Conservation (phyloP, 2,797 vertebrate genomes). For the Distichodus sexfasciatus region DNA sequence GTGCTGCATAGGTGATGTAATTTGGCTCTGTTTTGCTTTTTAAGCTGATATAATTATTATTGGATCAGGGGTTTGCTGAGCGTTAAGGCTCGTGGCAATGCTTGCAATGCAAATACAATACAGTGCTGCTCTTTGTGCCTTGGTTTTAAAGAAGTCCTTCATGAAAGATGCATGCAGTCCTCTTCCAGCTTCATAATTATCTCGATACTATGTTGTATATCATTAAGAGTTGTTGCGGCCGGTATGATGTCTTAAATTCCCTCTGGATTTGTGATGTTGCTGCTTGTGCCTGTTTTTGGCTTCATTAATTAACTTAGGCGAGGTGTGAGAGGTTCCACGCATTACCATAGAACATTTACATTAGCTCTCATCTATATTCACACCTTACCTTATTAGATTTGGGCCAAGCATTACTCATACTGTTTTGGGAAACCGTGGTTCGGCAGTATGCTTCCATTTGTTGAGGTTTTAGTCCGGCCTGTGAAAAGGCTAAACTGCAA, state of each 20-base stretch:
- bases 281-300: slow-evolving; percentile 34
- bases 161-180: slow-evolving; percentile 75
- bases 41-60: slow-evolving; percentile 56
- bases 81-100: slow-evolving; percentile 59
- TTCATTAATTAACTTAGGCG: slow-evolving; percentile 30
- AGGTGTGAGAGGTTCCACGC: slow-evolving; percentile 15
- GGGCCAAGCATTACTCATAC: slow-evolving; percentile 20
- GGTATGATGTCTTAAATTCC: slow-evolving; percentile 42
- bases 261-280: slow-evolving; percentile 33
- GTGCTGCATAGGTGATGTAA: slow-evolving; percentile 62
- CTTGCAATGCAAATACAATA: slow-evolving; percentile 72
- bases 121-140: slow-evolving; percentile 74
- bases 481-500: background rate
- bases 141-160: slow-evolving; percentile 69
- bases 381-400: slow-evolving; percentile 28
- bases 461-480: background rate
- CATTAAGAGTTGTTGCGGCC: slow-evolving; percentile 43
- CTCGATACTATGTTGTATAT: slow-evolving; percentile 42
- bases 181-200: slow-evolving; percentile 57
- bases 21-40: slow-evolving; percentile 34
- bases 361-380: slow-evolving; percentile 25
- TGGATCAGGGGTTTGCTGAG: slow-evolving; percentile 56
- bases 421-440: slow-evolving; percentile 1
- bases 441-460: background rate
- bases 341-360: slow-evolving; percentile 17